Conservation (phyloP, 1,140 invertebrate genomes). For the Sesamia nonagrioides region DNA sequence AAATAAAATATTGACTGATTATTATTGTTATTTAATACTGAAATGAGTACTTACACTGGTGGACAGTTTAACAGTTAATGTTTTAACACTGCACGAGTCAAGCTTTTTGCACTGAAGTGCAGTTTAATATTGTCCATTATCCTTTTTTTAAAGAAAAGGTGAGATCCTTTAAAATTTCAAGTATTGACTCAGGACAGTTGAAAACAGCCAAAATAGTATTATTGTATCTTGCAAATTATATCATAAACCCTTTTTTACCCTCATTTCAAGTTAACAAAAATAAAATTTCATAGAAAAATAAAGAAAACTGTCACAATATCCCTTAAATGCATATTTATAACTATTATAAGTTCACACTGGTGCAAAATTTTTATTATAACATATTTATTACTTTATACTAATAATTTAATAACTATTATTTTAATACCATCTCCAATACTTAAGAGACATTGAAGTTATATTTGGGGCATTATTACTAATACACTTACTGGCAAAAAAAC, state of each 20-base stretch:
- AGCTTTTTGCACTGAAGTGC: not conserved
- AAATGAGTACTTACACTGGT: conserved; percentile 7
- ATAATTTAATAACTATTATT: conserved; percentile 22
- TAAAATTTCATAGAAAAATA: conserved; percentile 50
- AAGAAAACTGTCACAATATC: conserved; percentile 44
- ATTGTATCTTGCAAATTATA: not conserved
- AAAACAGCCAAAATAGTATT: not conserved
- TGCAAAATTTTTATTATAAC: conserved; percentile 54
- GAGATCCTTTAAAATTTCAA: not conserved
- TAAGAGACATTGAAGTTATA: conserved; percentile 22
- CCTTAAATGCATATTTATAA: conserved; percentile 68
- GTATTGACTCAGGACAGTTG: not conserved
- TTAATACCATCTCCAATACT: no score
- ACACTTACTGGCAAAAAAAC: conserved; percentile 47
- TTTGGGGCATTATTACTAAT: conserved; percentile 35
- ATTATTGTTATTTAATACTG: conserved; percentile 13
- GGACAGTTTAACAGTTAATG: no score
- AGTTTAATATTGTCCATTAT: not conserved
- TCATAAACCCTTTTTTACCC: not conserved
- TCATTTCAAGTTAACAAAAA: conserved; percentile 47
- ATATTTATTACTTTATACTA: conserved; percentile 18
- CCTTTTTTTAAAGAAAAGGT: not conserved
- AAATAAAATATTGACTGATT: not conserved
- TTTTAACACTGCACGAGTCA: not conserved
- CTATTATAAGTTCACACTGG: conserved; percentile 57